Evolutionary conservation across 2,797 vertebrate species (phyloP), one percentile per base, ranked within the genome.

Genomic region (Perdix hodgsoniae): DNA sequence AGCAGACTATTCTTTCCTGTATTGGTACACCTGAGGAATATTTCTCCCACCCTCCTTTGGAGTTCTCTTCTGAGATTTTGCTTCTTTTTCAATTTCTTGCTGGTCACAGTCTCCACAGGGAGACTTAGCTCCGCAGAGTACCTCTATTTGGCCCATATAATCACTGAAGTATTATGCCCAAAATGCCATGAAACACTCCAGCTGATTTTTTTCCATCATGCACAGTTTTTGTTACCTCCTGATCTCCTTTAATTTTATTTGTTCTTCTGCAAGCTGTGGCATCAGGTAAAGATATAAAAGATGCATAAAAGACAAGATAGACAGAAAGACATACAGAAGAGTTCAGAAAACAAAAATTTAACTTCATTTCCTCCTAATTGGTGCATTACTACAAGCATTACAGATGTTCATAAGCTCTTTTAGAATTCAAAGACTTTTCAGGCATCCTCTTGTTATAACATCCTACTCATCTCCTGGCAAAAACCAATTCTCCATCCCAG

Each of bases 181-280:
- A 91, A 90, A 86, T 2, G 5, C n/a, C 63, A 77, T 71, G 76
- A 47, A 85, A 83, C 39, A 63, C 50, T 80, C 57, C 57, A 56
- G 35, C 65, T 86, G 80, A 88, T 49, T 35, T n/a, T 79, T 82
- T 17, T 61, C 44, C 31, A 59, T 35, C 39, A 64, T n/a, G 13
- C 6, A 61, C n/a, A 80, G 76, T 76, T 89, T 76, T 89, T 88
- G 71, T 61, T 65, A 92, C 59, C 21, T 95, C 78, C 61, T 77
- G 73, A 56, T 88, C 42, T 88, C 42, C 16, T 72, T 52, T 67
- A 47, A 40, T 80, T 90, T 91, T 65, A 47, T 64, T 75, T 72
- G 35, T 31, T 83, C 76, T 85, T 80, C 40, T 88, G 64, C 44
- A 80, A 93, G 56, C 13, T 87, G 65, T 87, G n/a, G 10, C 17